Base-by-base conservation (phyloP, 1,140 invertebrate species). In the Leptinotarsa lineolata region DNA sequence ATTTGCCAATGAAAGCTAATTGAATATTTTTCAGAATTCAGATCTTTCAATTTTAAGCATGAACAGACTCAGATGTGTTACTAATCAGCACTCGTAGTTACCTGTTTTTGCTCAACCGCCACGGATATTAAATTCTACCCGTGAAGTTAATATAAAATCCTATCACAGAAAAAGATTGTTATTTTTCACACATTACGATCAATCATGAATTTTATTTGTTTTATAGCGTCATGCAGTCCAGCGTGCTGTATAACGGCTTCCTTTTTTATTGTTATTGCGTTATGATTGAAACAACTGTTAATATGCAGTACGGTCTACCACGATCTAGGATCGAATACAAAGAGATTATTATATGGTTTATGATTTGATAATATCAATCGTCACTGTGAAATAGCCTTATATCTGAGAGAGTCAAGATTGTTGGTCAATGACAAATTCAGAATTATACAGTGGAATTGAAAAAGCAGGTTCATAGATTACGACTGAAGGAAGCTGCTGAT, bases 251-350 rank as follows among this genome's bases (percentile, higher is more conserved):
- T n/a, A n/a, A 13, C 20, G 16, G 20, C 6, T 59, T 0, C 20
- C 58, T 59, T 59, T 59, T 59, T 59, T 59, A 59, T 59, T 18
- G 58, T 59, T 59, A 20, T 59, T 59, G 20, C 12, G 20, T 59
- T 59, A 20, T 59, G 12, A 59, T 18, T 59, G 58, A 18, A 59
- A 20, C 20, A 59, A 59, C 16, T 59, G 20, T n/a, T 59, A 59
- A 18, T 59, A 59, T 20, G 58, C 58, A 59, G 58, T 59, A n/a
- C n/a, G 58, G 5, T 15, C 58, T 20, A 20, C 58, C 20, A 20
- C 58, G 16, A 20, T 11, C 58, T n/a, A 59, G 16, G 58, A 59
- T 18, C 16, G 16, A 18, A 59, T 59, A 59, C 20, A 59, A 59
- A 59, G 58, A 59, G 5, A 59, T 59, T 59, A 59, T 18, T 59